phyloP scores from a whole-genome alignment of 2,888 invertebrate genomes.

The Tetragnatha montana region DNA sequence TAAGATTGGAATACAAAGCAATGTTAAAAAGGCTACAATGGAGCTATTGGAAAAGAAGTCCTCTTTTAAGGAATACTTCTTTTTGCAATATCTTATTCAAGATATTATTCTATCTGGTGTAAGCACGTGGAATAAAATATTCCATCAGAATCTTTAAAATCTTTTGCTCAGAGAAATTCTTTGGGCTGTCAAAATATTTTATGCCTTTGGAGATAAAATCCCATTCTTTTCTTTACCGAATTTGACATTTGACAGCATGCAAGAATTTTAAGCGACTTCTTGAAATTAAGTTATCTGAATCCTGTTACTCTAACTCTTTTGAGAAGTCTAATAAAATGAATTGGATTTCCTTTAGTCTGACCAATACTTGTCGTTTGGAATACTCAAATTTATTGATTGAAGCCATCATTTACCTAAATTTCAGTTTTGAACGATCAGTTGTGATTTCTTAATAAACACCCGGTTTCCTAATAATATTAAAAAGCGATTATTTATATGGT shows the following conservation, averaged over 20 bases:
- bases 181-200: conserved; percentile 39
- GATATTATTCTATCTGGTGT: neutral
- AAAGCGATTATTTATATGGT: too few relatives aligned
- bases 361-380: neutral
- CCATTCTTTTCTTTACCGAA: conserved; percentile 25
- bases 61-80: conserved; percentile 15
- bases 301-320: neutral
- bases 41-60: neutral
- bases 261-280: conserved; percentile 20
- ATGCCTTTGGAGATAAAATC: conserved; percentile 12
- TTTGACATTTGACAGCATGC: conserved; percentile 18
- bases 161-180: conserved; percentile 15
- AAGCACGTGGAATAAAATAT: conserved; percentile 29
- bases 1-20: too few relatives aligned
- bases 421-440: too few relatives aligned
- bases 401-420: too few relatives aligned
- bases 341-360: neutral
- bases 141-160: conserved; percentile 23
- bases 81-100: neutral
- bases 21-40: neutral
- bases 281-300: conserved; percentile 21
- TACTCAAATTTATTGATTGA: neutral
- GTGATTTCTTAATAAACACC: too few relatives aligned
- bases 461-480: too few relatives aligned
- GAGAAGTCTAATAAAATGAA: conserved; percentile 7